A percentile compares a stretch with the other conserved stretches of the same genome.
Conservation (phyloP, 2,113 vertebrate genomes). For the Cinclus cinclus region DNA sequence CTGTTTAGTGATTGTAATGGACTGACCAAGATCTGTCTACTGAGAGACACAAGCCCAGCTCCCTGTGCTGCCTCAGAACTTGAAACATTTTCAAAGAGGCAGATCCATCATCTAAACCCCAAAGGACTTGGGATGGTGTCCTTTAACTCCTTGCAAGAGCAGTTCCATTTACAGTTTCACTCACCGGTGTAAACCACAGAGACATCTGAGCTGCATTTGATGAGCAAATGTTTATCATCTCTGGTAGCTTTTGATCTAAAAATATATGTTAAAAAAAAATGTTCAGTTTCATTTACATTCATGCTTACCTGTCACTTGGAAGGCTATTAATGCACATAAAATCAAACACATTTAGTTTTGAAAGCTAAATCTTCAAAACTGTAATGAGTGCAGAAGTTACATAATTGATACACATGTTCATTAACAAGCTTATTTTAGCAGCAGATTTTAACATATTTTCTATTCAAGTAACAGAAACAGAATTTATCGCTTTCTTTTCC, state of each 20-base stretch:
- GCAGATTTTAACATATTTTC: not conserved
- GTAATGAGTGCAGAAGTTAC: conserved; percentile 1
- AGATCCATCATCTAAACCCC: not conserved
- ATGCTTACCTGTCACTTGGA: not conserved
- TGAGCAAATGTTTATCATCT: not conserved
- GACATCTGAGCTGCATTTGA: not conserved
- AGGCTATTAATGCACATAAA: not conserved
- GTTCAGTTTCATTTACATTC: not conserved
- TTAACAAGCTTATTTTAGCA: not conserved
- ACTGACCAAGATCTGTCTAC: not conserved
- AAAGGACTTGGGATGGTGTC: not conserved
- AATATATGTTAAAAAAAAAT: not conserved
- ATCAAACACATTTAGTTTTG: not conserved
- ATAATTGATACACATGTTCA: not conserved
- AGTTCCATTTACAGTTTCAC: not conserved
- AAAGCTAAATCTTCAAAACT: not conserved
- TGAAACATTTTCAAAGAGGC: not conserved
- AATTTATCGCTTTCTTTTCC: not conserved
- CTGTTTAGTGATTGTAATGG: not conserved
- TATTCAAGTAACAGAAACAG: not conserved
- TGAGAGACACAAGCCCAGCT: not conserved
- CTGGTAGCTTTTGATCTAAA: not conserved
- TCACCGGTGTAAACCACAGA: not conserved
- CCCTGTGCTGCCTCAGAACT: not conserved
- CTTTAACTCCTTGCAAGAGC: not conserved